Evolutionary conservation across 2,888 invertebrate species (phyloP).

Genomic region (Phaedon cochleariae): DNA sequence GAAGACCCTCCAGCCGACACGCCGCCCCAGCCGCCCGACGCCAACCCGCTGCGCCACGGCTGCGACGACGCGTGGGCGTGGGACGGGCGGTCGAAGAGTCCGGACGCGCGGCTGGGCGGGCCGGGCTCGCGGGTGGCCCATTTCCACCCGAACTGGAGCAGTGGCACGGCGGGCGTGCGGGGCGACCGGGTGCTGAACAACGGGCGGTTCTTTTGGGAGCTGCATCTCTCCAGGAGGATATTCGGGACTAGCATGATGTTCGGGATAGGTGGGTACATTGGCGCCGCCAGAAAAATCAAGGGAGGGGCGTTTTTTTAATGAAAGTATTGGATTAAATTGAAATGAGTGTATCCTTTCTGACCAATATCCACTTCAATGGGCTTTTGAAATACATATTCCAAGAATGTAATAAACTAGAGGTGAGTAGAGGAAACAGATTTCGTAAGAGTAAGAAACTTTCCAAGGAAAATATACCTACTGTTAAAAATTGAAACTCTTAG

Average conservation of each 20-base stretch:
- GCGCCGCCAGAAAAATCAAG: too few species aligned
- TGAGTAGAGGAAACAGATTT: too few species aligned
- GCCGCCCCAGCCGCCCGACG: slow-evolving; percentile 17
- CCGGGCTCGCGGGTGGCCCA: slow-evolving; percentile 67
- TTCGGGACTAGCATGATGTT: slow-evolving; percentile 83
- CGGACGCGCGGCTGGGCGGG: slow-evolving; percentile 69
- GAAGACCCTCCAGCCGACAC: slow-evolving; percentile 8
- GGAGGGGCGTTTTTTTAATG: too few species aligned
- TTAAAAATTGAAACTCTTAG: too few species aligned
- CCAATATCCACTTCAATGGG: too few species aligned
- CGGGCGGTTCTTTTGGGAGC: slow-evolving; percentile 73
- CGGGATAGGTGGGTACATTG: slow-evolving; percentile 69
- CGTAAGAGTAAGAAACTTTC: too few species aligned
- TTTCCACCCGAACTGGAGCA: slow-evolving; percentile 81
- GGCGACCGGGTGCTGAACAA: slow-evolving; percentile 73
- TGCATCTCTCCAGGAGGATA: slow-evolving; percentile 68
- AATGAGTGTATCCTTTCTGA: too few species aligned
- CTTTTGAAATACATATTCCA: too few species aligned
- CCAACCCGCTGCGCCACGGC: slow-evolving; percentile 39
- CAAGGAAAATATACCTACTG: too few species aligned
- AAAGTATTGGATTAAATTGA: too few species aligned
- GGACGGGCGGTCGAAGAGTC: slow-evolving; percentile 68
- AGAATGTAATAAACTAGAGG: too few species aligned
- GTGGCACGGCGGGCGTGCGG: slow-evolving; percentile 76
- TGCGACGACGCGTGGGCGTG: slow-evolving; percentile 76